Evolutionary conservation across 2,113 vertebrate species (phyloP).

Genomic region (Xiphophorus couchianus): DNA sequence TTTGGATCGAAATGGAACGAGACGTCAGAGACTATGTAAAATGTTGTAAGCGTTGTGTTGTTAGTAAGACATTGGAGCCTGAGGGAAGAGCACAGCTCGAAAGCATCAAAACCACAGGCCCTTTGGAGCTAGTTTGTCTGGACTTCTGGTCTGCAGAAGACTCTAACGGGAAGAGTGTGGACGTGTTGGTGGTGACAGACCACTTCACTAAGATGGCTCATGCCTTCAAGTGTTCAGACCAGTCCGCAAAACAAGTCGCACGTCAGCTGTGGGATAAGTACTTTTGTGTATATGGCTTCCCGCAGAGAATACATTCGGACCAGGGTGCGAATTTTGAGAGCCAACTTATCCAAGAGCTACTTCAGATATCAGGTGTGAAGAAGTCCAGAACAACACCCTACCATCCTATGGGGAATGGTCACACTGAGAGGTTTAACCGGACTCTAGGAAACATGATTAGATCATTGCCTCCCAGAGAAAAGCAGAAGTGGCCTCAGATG

Average conservation of each 20-base stretch:
- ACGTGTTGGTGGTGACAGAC: not conserved
- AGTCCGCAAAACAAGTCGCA: not conserved
- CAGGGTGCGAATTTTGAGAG: not conserved
- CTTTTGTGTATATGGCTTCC: not conserved
- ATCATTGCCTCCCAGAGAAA: not conserved
- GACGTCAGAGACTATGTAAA: slow-evolving; percentile 22
- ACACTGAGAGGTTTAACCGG: not conserved
- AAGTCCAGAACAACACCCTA: no score
- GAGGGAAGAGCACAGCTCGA: not conserved
- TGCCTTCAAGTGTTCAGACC: not conserved
- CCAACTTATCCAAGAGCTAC: no score
- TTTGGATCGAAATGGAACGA: slow-evolving; percentile 23
- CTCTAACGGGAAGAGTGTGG: slow-evolving; percentile 27
- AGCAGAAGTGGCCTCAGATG: not conserved
- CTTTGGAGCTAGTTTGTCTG: not conserved
- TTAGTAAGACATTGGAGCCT: not conserved
- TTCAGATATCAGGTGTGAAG: no score
- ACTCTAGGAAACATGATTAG: not conserved
- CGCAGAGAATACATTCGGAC: not conserved
- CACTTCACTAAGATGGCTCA: not conserved
- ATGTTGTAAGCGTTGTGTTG: not conserved
- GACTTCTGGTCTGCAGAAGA: not conserved
- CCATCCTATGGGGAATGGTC: not conserved
- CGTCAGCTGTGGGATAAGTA: not conserved
- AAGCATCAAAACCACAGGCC: not conserved